Base-by-base conservation (phyloP, 2,797 vertebrate species). In the Intellagama lesueurii region DNA sequence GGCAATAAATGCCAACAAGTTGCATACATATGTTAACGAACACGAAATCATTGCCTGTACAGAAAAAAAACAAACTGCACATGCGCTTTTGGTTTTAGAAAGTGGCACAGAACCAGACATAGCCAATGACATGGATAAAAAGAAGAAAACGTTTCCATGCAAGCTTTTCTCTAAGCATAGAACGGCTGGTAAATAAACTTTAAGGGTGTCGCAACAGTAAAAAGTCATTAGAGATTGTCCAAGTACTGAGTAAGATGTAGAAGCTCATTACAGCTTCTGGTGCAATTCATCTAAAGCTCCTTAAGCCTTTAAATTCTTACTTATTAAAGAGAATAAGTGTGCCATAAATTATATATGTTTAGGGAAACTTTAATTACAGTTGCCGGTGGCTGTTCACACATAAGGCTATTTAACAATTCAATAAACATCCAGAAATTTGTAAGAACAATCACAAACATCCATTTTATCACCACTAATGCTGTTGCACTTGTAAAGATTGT, bases 291-390 rank as follows among this genome's bases (percentile, higher is more conserved):
- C 89, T 90, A 88, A 93, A 92, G 81, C 70, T 94, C 26, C 90
- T 94, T 94, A 92, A 86, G 91, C 70, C 89, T 93, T 94, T 94
- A 94, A 93, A 89, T 81, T 88, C 90, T 92, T 94, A 89, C 80
- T 92, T 87, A 91, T 84, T 91, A 87, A 90, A 91, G 69, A 93
- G 79, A 91, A 6, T 87, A 86, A 92, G 73, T 24, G 1, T 87
- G 47, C 47, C 89, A 92, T 82, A 92, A 88, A 83, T 87, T 89
- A 90, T 80, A 89, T 81, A 87, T 69, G 24, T 85, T 90, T 93
- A 88, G 79, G 47, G 28, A 90, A 90, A 88, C 77, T 86, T 93
- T 92, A 90, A 92, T 95, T 95, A 94, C 24, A 90, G 14, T 91
- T 95, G 83, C 87, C 86, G 90, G 66, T 17, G 26, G 73, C 68